These are phyloP conservation scores for Melanotaenia duboulayi DNA, from an alignment of 2,113 vertebrate species.

Conservation along the genomic window DNA sequence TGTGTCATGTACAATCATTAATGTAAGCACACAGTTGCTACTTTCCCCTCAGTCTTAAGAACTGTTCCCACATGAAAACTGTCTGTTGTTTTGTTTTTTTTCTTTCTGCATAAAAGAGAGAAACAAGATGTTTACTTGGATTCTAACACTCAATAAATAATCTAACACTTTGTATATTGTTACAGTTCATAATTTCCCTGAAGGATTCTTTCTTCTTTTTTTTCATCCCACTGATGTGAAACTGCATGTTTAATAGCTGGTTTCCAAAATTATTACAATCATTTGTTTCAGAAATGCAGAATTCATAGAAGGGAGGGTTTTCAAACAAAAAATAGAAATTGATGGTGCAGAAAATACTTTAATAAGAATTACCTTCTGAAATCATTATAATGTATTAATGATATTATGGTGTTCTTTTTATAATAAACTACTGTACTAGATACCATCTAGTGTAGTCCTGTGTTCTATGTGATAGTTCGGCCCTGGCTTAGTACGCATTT, in stretches of 20 bases:
- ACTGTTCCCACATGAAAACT: too few relatives aligned
- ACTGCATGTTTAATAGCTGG: neutral
- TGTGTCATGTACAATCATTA: too few relatives aligned
- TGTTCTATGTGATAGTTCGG: neutral
- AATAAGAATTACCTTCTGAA: slow-evolving; percentile 12
- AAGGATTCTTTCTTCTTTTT: too few relatives aligned
- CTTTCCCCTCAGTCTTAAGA: too few relatives aligned
- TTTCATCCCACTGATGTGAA: too few relatives aligned
- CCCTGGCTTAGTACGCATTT: neutral
- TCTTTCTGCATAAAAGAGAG: too few relatives aligned
- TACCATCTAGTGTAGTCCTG: neutral
- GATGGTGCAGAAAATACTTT: slow-evolving; percentile 33
- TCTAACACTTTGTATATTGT: too few relatives aligned
- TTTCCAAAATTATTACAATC: slow-evolving; percentile 20
- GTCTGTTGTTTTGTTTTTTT: too few relatives aligned
- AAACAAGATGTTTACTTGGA: too few relatives aligned
- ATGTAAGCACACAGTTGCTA: too few relatives aligned
- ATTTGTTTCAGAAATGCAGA: slow-evolving; percentile 31
- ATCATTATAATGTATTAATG: neutral
- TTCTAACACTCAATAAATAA: too few relatives aligned
- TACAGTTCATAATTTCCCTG: too few relatives aligned
- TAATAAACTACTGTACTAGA: neutral
- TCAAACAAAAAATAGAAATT: slow-evolving; percentile 22
- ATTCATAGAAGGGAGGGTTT: slow-evolving; percentile 4
- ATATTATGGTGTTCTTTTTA: neutral